Base-by-base conservation (phyloP, 2,888 invertebrate species). In the Parnassius orleans region DNA sequence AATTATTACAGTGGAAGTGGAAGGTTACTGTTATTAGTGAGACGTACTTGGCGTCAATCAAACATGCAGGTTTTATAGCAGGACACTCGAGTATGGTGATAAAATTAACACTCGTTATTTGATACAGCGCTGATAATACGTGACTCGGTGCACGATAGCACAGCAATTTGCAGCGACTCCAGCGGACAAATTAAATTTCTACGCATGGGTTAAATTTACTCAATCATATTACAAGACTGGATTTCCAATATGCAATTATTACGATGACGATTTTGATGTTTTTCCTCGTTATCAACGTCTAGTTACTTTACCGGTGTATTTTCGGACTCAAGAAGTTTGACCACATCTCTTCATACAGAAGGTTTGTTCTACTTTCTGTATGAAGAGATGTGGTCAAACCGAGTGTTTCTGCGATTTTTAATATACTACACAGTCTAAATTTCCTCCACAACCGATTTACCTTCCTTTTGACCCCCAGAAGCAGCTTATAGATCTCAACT, bases 121-220 rank as follows among this genome's bases (percentile, higher is more conserved):
- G 47, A 53, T 60, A 60, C 41, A n/a, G 14, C 59, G 42, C 15
- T 61, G 52, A 52, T 55, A 52, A 52, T 61, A 61, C 61, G 61
- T 61, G 61, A 61, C 56, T 47, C 5, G 10, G n/a, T 11, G 53
- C 61, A 61, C 56, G 61, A 57, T 53, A 61, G 33, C 41, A 12
- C 15, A 44, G 46, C 33, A 43, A 60, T 50, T 54, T 44, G 55
- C 54, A 10, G 19, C 46, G 15, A 57, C 42, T 57, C 15, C 33
- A 52, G 5, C 43, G 14, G 42, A 52, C 41, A 19, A 52, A 56
- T 55, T 56, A 55, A 55, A 61, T 57, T 53, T 51, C 56, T 46
- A 42, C 47, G 52, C 46, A 61, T 15, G n/a, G 52, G 42, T 52
- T 44, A 52, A 44, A 47, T 47, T 41, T 57, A 44, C 33, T 52